Evolutionary conservation across 2,888 invertebrate species (phyloP).

Genomic region (Sinelater perroti): DNA sequence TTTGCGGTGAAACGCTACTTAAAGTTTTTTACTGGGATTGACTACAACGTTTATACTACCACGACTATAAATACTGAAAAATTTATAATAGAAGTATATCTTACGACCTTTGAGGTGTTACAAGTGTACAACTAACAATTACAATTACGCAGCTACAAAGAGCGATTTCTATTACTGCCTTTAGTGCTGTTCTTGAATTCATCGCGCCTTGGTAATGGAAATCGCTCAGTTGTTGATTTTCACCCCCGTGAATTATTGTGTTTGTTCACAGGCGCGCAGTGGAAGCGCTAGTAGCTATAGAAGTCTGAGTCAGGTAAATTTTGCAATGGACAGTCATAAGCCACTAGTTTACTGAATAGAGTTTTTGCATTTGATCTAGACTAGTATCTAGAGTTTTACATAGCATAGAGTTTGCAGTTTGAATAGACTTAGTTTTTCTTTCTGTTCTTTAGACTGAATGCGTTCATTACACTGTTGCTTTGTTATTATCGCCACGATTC

Average conservation of each 20-base stretch:
- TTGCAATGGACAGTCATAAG: constrained; percentile 21
- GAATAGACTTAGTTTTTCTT: constrained; percentile 32
- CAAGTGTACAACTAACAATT: too few relatives aligned
- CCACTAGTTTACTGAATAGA: constrained; percentile 30
- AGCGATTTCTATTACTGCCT: too few relatives aligned
- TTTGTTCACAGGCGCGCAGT: constrained; percentile 80
- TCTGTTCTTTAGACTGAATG: constrained; percentile 11
- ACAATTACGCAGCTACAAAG: too few relatives aligned
- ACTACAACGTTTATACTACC: too few relatives aligned
- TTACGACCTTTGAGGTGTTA: too few relatives aligned
- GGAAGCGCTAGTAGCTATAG: constrained; percentile 91
- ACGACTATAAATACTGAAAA: too few relatives aligned
- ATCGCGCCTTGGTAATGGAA: constrained; percentile 17
- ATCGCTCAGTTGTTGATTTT: constrained; percentile 23
- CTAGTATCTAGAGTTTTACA: constrained; percentile 27
- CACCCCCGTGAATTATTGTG: constrained; percentile 34
- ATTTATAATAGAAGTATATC: too few relatives aligned
- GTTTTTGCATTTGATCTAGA: constrained; percentile 36
- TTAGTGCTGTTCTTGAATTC: background rate
- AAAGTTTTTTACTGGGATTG: too few relatives aligned
- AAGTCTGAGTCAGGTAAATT: constrained; percentile 85
- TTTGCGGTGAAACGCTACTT: too few relatives aligned
- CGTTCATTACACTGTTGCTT: too few relatives aligned
- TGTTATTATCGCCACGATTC: background rate
- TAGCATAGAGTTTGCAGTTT: constrained; percentile 35